Percentiles rank a stretch among this genome's conserved stretches.
Evolutionary conservation across 2,797 vertebrate species (phyloP).

Genomic region (Macroramphosus scolopax): DNA sequence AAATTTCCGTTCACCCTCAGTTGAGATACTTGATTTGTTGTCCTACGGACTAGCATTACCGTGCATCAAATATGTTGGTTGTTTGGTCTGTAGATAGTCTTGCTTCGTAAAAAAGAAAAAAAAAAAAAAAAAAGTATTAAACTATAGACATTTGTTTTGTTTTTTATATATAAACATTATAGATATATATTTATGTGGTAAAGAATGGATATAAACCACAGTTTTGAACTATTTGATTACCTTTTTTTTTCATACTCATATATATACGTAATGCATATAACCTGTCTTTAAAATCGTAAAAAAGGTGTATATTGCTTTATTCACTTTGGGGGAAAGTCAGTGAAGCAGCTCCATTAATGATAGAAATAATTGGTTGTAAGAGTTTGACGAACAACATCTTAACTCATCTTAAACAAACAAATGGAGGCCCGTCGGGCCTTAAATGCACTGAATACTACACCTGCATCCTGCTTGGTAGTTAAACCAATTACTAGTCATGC

Average conservation of each 20-base stretch:
- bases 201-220: slow-evolving; percentile 91
- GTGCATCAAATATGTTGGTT: slow-evolving; percentile 91
- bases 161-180: slow-evolving; percentile 80
- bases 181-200: slow-evolving; percentile 94
- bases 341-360: slow-evolving; percentile 83
- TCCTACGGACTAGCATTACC: slow-evolving; percentile 91
- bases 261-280: slow-evolving; percentile 93
- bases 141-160: slow-evolving; percentile 86
- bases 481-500: slow-evolving; percentile 86
- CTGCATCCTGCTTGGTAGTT: slow-evolving; percentile 88
- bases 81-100: slow-evolving; percentile 98
- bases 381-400: too few species aligned
- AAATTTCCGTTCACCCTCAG: slow-evolving; percentile 78
- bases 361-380: slow-evolving; percentile 83
- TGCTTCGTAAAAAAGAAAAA: slow-evolving; percentile 85
- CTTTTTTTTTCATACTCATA: slow-evolving; percentile 84
- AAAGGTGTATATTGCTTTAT: slow-evolving; percentile 93
- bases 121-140: slow-evolving; percentile 82
- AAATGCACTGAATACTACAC: slow-evolving; percentile 88
- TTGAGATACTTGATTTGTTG: slow-evolving; percentile 83
- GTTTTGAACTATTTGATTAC: slow-evolving; percentile 91
- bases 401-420: slow-evolving; percentile 70
- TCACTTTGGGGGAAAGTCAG: slow-evolving; percentile 86
- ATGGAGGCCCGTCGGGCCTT: slow-evolving; percentile 79
- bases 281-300: slow-evolving; percentile 85